Percentiles rank a stretch among this genome's conserved stretches.
These are phyloP conservation scores for Erebia aethiops DNA, from an alignment of 2,888 invertebrate genomes.

Conservation along the genomic window DNA sequence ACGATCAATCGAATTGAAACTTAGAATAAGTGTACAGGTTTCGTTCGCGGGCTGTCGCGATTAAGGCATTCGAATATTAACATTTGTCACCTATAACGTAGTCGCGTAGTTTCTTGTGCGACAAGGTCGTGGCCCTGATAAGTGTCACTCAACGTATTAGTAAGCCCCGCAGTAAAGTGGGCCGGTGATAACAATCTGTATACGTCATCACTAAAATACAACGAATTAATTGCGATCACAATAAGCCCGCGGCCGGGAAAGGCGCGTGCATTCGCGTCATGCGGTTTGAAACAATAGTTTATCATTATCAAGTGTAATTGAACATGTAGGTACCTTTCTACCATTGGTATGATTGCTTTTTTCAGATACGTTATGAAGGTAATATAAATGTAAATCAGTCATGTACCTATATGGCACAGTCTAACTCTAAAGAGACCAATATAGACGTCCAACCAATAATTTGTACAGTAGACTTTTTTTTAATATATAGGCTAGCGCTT, in stretches of 20 bases:
- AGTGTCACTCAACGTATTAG: constrained; percentile 13
- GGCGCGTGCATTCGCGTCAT: constrained; percentile 8
- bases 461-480: no score
- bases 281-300: constrained; percentile 16
- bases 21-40: no score
- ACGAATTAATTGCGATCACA: constrained; percentile 15
- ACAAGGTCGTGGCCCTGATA: constrained; percentile 11
- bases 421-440: no score
- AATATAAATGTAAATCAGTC: no score
- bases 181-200: constrained; percentile 12
- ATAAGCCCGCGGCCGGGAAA: constrained; percentile 8
- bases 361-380: not conserved
- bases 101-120: not conserved
- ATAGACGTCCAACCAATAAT: no score
- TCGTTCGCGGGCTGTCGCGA: no score
- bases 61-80: not conserved
- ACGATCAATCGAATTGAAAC: no score
- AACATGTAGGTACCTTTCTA: not conserved
- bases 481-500: no score
- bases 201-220: constrained; percentile 16
- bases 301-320: constrained; percentile 6
- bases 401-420: no score
- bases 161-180: constrained; percentile 8
- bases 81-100: not conserved
- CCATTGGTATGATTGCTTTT: constrained; percentile 1